A percentile compares a stretch with the other conserved stretches of the same genome.
Evolutionary conservation across 2,797 vertebrate species (phyloP).

Genomic region (Sandelia bainsii): DNA sequence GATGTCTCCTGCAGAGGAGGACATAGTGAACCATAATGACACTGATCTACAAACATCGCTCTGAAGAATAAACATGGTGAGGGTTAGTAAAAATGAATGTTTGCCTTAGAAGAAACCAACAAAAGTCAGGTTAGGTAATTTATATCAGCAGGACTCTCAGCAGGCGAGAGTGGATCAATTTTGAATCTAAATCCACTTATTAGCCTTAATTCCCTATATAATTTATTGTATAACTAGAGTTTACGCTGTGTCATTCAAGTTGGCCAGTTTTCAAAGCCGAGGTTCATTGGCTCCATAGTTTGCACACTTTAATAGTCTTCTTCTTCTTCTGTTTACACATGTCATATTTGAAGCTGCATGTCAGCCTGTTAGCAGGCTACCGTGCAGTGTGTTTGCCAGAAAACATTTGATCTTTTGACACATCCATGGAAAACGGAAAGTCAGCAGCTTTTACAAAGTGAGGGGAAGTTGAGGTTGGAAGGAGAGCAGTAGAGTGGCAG

Average conservation of each 20-base stretch:
- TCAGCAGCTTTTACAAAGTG: slow-evolving; percentile 26
- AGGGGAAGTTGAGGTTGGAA: slow-evolving; percentile 32
- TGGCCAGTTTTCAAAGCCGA: neutral
- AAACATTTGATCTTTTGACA: slow-evolving; percentile 37
- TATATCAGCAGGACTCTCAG: no score
- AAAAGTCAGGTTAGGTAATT: no score
- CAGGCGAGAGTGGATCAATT: no score
- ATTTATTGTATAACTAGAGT: no score
- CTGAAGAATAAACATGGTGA: neutral
- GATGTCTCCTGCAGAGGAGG: neutral
- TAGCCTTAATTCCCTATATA: no score
- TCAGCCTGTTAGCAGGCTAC: slow-evolving; percentile 3
- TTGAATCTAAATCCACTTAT: neutral
- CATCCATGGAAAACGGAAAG: slow-evolving; percentile 41
- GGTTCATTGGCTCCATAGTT: neutral
- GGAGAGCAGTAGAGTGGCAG: neutral
- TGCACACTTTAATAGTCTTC: neutral
- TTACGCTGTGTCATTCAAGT: neutral
- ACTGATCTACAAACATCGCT: slow-evolving; percentile 1
- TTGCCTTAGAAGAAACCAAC: no score
- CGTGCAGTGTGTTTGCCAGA: slow-evolving; percentile 26
- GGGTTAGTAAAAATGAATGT: no score
- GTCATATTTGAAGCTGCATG: no score
- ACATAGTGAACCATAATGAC: neutral
- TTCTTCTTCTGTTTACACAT: neutral